Evolutionary conservation across 2,797 vertebrate species (phyloP), one percentile per base, ranked within the genome.

Genomic region (Calcarius lapponicus): DNA sequence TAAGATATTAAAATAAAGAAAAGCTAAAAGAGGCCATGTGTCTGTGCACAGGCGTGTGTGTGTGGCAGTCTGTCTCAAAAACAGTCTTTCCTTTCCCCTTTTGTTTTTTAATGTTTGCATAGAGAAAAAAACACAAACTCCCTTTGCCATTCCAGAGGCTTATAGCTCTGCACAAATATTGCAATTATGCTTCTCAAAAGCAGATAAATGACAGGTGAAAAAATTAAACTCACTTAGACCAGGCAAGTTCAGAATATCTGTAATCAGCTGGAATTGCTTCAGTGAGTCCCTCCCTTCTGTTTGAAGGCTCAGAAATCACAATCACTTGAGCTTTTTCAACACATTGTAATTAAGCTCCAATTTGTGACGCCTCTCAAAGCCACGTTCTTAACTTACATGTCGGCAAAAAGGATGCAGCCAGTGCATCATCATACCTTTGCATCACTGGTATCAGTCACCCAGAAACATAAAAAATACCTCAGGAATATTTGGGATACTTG

Each of bases 161-260:
- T 91, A 58, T 14, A 95, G 92, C 93, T 96, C 95, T 64, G 83
- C 83, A 96, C 88, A 95, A 97, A 96, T 78, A 70, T 88, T 90
- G 96, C 93, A 97, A 97, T 97, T 97, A 97, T 34, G 60, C 92
- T 96, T 96, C 79, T 90, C 72, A 71, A 96, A 96, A 88, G 92
- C 76, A 74, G 56, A 29, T 95, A 97, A 97, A 84, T 97, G 96
- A 95, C 95, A 96, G 93, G 92, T 89, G 85, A 57, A 81, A 93
- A 89, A 95, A 92, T 89, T 96, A 96, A 97, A 95, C 82, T 90
- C 88, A 97, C 86, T 95, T 95, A 95, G 72, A 88, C 64, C 67
- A 96, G 81, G 57, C 70, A 97, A 64, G 53, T 94, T 97, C 62
- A 86, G 80, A 96, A 86, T 93, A 82, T 76, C 62, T 86, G 69